A percentile compares a stretch with the other conserved stretches of the same genome.
Evolutionary conservation across 2,888 invertebrate species (phyloP).

Genomic region (Arctia plantaginis): DNA sequence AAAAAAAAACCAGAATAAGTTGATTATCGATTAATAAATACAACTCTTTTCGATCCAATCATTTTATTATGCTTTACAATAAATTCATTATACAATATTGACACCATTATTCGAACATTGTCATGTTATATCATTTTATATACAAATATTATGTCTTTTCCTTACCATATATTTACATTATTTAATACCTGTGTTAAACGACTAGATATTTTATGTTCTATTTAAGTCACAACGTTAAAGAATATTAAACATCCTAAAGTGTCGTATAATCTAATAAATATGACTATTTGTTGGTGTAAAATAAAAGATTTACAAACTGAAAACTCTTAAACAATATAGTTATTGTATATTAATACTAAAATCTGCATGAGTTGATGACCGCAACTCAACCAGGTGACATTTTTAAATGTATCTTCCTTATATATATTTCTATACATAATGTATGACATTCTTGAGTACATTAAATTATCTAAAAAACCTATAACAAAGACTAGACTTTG

Average conservation of each 20-base stretch:
- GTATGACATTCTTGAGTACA: neutral
- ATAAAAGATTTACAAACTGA: neutral
- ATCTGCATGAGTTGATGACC: neutral
- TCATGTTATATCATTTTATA: constrained; percentile 39
- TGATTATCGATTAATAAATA: neutral
- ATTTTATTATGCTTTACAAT: constrained; percentile 59
- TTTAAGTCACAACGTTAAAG: constrained; percentile 30
- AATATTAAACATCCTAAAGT: too few relatives aligned
- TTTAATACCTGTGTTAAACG: constrained; percentile 35
- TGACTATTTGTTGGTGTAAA: neutral
- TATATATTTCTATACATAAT: neutral
- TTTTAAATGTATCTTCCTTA: neutral
- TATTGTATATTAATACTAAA: neutral
- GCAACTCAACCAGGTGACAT: neutral
- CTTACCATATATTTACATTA: constrained; percentile 45
- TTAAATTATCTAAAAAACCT: neutral
- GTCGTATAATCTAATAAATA: neutral
- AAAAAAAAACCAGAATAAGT: too few relatives aligned
- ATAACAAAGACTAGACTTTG: neutral
- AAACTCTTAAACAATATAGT: neutral
- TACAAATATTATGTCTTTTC: constrained; percentile 44
- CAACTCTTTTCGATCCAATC: constrained; percentile 56
- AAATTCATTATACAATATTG: constrained; percentile 49
- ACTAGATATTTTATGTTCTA: constrained; percentile 46
- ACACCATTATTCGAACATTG: constrained; percentile 49